phyloP scores from a whole-genome alignment of 1,140 invertebrate genomes.

The Drosophila busckii region DNA sequence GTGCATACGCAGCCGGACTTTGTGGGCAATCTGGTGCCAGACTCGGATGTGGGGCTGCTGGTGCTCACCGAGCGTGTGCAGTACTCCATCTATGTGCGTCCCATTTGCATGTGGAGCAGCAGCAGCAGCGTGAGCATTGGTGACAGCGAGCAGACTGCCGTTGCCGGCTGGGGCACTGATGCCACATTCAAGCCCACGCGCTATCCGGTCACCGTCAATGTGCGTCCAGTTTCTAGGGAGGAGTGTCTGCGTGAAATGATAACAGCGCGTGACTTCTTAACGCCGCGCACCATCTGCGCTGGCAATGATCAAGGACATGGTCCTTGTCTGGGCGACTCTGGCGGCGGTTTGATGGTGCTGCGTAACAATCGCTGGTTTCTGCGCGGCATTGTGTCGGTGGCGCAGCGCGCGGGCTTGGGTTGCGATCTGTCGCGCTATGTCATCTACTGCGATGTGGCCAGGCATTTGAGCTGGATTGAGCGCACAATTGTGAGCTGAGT shows the following conservation, averaged over 20 bases:
- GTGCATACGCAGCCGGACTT: constrained; percentile 56
- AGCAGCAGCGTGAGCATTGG: constrained; percentile 6
- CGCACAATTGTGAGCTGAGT: constrained; percentile 28
- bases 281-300: constrained; percentile 63
- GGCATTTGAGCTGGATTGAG: constrained; percentile 51
- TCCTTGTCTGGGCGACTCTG: constrained; percentile 59
- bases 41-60: constrained; percentile 62
- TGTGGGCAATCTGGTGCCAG: constrained; percentile 39
- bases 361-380: constrained; percentile 49
- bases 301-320: constrained; percentile 52
- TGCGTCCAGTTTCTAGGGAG: constrained; percentile 41
- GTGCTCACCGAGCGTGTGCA: constrained; percentile 35
- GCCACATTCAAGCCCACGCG: constrained; percentile 25
- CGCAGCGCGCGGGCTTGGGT: constrained; percentile 12
- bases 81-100: constrained; percentile 45
- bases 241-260: constrained; percentile 41
- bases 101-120: constrained; percentile 65
- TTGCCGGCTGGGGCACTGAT: constrained; percentile 70
- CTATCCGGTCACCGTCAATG: constrained; percentile 29
- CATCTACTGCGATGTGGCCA: constrained; percentile 61
- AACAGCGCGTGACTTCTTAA: constrained; percentile 44
- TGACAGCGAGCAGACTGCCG: constrained; percentile 32
- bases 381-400: constrained; percentile 56
- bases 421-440: constrained; percentile 62
- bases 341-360: constrained; percentile 52